These are phyloP conservation scores for Fissipunctia ypsillon DNA, from an alignment of 2,888 invertebrate genomes.

Conservation along the genomic window DNA sequence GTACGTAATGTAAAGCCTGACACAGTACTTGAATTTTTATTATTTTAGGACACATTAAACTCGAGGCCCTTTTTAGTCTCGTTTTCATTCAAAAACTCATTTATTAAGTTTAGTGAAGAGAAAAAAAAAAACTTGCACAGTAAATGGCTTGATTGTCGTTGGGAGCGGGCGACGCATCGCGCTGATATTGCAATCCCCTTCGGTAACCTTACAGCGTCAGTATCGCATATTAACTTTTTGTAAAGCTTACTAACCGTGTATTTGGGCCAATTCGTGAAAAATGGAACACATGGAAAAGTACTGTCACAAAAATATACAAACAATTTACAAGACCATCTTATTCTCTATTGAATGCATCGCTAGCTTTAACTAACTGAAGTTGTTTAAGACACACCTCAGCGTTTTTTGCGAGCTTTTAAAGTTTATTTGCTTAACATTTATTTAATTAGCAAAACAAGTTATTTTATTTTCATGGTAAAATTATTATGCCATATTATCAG, in stretches of 20 bases:
- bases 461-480: too few species aligned
- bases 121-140: conserved; percentile 66
- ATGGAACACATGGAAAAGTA: too few species aligned
- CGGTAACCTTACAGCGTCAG: conserved; percentile 64
- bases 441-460: too few species aligned
- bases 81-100: conserved; percentile 57
- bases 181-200: conserved; percentile 75
- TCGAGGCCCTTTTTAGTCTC: conserved; percentile 34
- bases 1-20: conserved; percentile 43
- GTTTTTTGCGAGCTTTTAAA: too few species aligned
- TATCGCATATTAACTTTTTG: conserved; percentile 69
- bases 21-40: conserved; percentile 47
- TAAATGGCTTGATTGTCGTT: conserved; percentile 71
- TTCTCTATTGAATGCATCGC: too few species aligned
- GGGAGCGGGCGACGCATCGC: conserved; percentile 44
- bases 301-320: too few species aligned
- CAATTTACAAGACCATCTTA: too few species aligned
- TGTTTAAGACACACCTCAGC: too few species aligned
- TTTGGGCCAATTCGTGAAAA: too few species aligned
- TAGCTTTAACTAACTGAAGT: too few species aligned
- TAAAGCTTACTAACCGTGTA: conserved; percentile 46
- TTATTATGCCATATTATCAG: too few species aligned
- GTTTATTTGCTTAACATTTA: too few species aligned
- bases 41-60: conserved; percentile 48
- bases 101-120: conserved; percentile 62